phyloP scores from a whole-genome alignment of 2,888 invertebrate genomes.

The Drymonia ruficornis region DNA sequence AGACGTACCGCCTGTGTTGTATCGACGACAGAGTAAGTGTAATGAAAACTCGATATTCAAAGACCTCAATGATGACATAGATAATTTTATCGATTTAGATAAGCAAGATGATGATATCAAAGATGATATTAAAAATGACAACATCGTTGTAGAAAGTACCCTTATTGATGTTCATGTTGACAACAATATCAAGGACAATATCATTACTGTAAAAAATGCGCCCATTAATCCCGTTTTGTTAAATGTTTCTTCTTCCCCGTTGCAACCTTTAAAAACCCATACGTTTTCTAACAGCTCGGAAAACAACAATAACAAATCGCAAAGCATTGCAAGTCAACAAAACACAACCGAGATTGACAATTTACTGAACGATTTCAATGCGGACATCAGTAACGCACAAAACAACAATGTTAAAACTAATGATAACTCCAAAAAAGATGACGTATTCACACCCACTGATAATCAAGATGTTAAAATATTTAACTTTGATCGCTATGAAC shows the following conservation, averaged over 20 bases:
- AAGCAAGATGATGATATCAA: constrained; percentile 58
- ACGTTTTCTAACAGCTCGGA: constrained; percentile 74
- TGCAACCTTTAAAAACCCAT: constrained; percentile 79
- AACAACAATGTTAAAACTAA: constrained; percentile 52
- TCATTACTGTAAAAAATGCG: constrained; percentile 52
- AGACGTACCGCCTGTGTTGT: constrained; percentile 89
- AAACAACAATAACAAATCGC: constrained; percentile 71
- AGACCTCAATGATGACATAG: constrained; percentile 71
- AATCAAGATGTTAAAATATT: constrained; percentile 78
- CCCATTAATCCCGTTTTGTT: constrained; percentile 73
- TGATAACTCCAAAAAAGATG: constrained; percentile 45
- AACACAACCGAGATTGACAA: constrained; percentile 69
- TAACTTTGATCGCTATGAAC: constrained; percentile 82
- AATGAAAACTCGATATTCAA: constrained; percentile 77
- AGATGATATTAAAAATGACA: constrained; percentile 60
- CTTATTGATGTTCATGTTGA: constrained; percentile 78
- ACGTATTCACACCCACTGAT: constrained; percentile 54
- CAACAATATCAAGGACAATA: constrained; percentile 69
- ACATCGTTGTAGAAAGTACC: constrained; percentile 73
- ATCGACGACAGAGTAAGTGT: constrained; percentile 85
- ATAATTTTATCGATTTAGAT: constrained; percentile 68
- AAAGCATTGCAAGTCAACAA: constrained; percentile 65
- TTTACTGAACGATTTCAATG: constrained; percentile 69
- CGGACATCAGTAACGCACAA: constrained; percentile 52
- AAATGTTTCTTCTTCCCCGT: constrained; percentile 77